Evolutionary conservation across 2,888 invertebrate species (phyloP).

Genomic region (Phortica magna): DNA sequence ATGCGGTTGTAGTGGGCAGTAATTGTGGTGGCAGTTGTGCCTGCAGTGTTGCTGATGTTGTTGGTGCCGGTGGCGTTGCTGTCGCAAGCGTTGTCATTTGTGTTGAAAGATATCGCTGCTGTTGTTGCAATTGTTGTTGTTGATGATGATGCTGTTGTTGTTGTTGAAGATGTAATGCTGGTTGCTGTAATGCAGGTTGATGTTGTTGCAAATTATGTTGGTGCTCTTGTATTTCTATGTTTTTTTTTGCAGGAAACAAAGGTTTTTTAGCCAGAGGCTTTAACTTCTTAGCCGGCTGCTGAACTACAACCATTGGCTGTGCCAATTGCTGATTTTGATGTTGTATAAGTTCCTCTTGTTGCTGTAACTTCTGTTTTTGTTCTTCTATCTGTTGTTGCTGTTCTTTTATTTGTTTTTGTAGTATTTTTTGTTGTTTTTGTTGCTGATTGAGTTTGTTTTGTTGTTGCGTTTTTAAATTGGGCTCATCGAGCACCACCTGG

Average conservation of each 20-base stretch:
- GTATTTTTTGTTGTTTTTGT: slow-evolving; percentile 54
- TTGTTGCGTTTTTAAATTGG: slow-evolving; percentile 38
- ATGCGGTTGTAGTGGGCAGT: slow-evolving; percentile 58
- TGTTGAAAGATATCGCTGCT: slow-evolving; percentile 55
- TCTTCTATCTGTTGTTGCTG: slow-evolving; percentile 44
- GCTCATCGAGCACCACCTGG: slow-evolving; percentile 72
- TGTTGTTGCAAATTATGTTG: slow-evolving; percentile 48
- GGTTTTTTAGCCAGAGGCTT: slow-evolving; percentile 60
- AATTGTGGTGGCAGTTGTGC: slow-evolving; percentile 61
- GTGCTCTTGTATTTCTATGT: slow-evolving; percentile 34
- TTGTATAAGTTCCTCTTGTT: slow-evolving; percentile 55
- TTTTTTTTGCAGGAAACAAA: slow-evolving; percentile 50
- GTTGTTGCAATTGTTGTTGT: slow-evolving; percentile 50
- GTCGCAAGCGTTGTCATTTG: slow-evolving; percentile 52
- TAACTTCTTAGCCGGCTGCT: slow-evolving; percentile 51
- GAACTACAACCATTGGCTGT: slow-evolving; percentile 44
- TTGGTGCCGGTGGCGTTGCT: slow-evolving; percentile 52
- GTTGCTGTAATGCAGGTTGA: neutral
- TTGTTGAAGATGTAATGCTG: slow-evolving; percentile 40
- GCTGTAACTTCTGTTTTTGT: slow-evolving; percentile 55
- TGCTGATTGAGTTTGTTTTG: slow-evolving; percentile 44
- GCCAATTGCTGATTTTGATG: slow-evolving; percentile 53
- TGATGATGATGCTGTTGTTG: slow-evolving; percentile 49
- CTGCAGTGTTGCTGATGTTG: slow-evolving; percentile 55
- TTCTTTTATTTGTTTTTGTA: slow-evolving; percentile 53